Evolutionary conservation across 2,888 invertebrate genomes (phyloP), one percentile per base, ranked within the genome.

Genomic region (Mythimna albipuncta): DNA sequence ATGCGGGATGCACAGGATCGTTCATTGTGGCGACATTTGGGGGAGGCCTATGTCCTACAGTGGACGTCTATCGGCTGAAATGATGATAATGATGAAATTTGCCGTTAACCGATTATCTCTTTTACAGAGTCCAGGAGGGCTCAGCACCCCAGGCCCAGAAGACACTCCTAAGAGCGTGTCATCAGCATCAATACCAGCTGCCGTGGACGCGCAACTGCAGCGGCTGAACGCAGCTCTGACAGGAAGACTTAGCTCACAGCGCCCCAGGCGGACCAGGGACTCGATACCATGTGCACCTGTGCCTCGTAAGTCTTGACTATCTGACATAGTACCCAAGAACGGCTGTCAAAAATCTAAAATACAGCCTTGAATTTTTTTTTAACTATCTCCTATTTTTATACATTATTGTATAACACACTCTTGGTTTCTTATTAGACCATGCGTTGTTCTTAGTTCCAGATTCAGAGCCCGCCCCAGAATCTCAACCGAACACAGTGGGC

Each of bases 401-500:
- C 32, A 4, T 32, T 32, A 32, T 32, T 32, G 32, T 32, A 16
- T 5, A 16, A 16, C 6, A 13, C 2, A 13, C 6, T 6, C 2
- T 2, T 50, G 6, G 16, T 19, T 50, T 50, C 19, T 19, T 50
- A 50, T 50, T 19, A 19, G 2, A 19, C 47, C 19, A 50, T 50
- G 19, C 16, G 32, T 62, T 9, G 21, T 21, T 9, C n/a, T 3
- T 58, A 83, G 89, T 78, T 0, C 86, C 90, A 0, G 95, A 95
- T 62, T 88, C 90, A 0, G 94, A 95, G 63, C 87, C 92, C 0
- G 93, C 91, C 0, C 93, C 93, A 0, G 93, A 93, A 26, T 96
- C 96, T 0, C 97, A 98, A 85, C 97, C 97, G 0, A 97, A 97
- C 89, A 97, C 97, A 0, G 97, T 98, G 1, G 98, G 97, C 0